Evolutionary conservation across 1,140 invertebrate species (phyloP), one percentile per base, ranked within the genome.

Genomic region (Bombus picipes): DNA sequence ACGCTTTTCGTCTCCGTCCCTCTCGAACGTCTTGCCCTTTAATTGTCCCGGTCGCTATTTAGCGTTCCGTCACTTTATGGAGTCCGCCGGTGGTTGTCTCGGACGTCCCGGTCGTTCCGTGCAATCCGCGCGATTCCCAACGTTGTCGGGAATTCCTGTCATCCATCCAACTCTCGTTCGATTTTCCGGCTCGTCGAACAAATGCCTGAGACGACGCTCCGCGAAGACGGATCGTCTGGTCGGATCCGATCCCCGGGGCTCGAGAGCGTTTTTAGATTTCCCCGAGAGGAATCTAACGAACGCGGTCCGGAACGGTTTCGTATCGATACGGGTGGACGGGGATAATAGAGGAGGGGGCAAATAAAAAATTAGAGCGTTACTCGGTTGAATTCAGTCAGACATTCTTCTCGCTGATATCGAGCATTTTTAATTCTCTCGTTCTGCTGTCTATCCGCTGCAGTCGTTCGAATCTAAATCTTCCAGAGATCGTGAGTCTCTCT

Each of bases 151-250:
- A 82, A 75, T 86, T 82, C 62, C 84, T 86, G 80, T 86, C 80
- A 82, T 82, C 84, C 57, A 73, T 87, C 82, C 77, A 82, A 78
- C 85, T 89, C 81, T 66, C 74, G 83, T 86, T 90, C 88, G 85
- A 90, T 90, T 90, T 90, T 87, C 89, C 82, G 80, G 70, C 41
- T 87, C 81, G 82, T 70, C 78, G 80, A 81, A 72, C 77, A 90
- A 89, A 89, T 82, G 65, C 89, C 57, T 62, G 76, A 57, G 86
- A 87, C 81, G 65, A 81, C 66, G 57, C 53, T 62, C 62, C 81
- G 74, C 66, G 80, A 89, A 85, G 81, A 72, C 86, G 81, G 73
- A 77, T 90, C 83, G 86, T 89, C 86, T 83, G 87, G 77, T 68
- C 59, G 65, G 80, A 65, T 79, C 65, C 81, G 53, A 84, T 53